Evolutionary conservation across 2,113 vertebrate genomes (phyloP), one percentile per base, ranked within the genome.

Genomic region (Colaptes auratus): DNA sequence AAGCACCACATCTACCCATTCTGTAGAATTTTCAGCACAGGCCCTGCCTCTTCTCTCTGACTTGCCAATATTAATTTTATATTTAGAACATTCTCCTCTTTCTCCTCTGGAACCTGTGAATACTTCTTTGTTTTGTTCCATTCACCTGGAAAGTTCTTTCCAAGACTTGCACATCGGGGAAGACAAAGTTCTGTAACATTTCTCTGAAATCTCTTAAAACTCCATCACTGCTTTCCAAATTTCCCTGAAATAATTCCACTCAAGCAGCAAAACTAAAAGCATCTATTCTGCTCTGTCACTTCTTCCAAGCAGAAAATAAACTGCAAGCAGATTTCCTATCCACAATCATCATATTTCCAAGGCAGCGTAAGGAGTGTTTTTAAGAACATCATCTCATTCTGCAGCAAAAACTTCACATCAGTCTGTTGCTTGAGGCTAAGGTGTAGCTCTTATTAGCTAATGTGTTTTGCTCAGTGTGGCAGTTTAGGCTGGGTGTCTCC

Each of bases 271-370:
- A 92, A 93, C 36, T 73, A 77, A 82, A 93, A 95, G 78, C 89
- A 95, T 91, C 94, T 95, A 87, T 86, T 95, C 89, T 88, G 28
- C 53, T 95, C 91, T 21, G 2, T 65, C 79, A 58, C 72, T 92
- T 88, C 39, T 86, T 86, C 82, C 82, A 91, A 92, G 67, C 23
- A 91, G 53, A 82, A 95, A 91, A 89, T 91, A 93, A 95, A 85
- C 79, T 86, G 72, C 78, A 82, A 90, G 77, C 42, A 90, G 66
- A 74, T 92, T 94, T 90, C 20, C 75, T 64, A 71, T 63, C 94
- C 86, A 91, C 80, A 89, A 94, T 72, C 73, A 77, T 23, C 20
- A 16, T 58, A 78, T 84, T 90, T 94, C 53, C 59, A 93, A 94
- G 80, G 80, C 78, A 78, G n/a, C 77, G 73, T 82, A 90, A 89